phyloP scores from a whole-genome alignment of 2,797 vertebrate genomes.

The Chaetodon trifasciatus region DNA sequence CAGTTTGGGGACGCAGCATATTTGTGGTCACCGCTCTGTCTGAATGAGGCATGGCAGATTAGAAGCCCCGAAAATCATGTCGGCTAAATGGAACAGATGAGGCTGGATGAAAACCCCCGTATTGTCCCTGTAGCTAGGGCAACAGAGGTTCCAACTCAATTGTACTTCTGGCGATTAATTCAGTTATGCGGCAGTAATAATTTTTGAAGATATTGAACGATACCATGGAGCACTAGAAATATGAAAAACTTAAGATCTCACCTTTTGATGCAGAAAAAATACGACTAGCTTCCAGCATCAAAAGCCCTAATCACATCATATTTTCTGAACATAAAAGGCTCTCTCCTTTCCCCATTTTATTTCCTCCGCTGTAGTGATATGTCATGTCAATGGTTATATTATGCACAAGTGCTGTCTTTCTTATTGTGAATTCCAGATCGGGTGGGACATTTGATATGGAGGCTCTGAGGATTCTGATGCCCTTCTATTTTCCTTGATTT shows the following conservation, averaged over 20 bases:
- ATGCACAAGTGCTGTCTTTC: slow-evolving; percentile 78
- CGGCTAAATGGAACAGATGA: slow-evolving; percentile 78
- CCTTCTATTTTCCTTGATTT: slow-evolving; percentile 85
- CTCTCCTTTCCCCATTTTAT: slow-evolving; percentile 70
- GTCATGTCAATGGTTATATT: slow-evolving; percentile 81
- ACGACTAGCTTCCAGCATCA: slow-evolving; percentile 73
- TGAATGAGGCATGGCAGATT: slow-evolving; percentile 73
- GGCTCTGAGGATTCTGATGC: slow-evolving; percentile 79
- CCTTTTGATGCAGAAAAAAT: slow-evolving; percentile 77
- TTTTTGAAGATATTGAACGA: slow-evolving; percentile 75
- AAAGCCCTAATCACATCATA: slow-evolving; percentile 80
- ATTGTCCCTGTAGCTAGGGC: slow-evolving; percentile 73
- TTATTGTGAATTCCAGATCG: slow-evolving; percentile 76
- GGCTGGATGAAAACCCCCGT: slow-evolving; percentile 57
- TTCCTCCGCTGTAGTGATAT: slow-evolving; percentile 73
- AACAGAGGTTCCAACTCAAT: slow-evolving; percentile 73
- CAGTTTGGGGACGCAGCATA: slow-evolving; percentile 54
- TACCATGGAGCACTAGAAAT: slow-evolving; percentile 64
- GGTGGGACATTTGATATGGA: slow-evolving; percentile 78
- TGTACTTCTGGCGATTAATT: slow-evolving; percentile 75
- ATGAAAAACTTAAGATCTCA: slow-evolving; percentile 78
- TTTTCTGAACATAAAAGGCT: slow-evolving; percentile 80
- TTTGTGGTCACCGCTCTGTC: slow-evolving; percentile 62
- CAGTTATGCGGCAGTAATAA: slow-evolving; percentile 77
- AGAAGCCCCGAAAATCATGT: slow-evolving; percentile 62